Conservation (phyloP, 2,888 invertebrate species). For the Euplagia quadripunctaria region DNA sequence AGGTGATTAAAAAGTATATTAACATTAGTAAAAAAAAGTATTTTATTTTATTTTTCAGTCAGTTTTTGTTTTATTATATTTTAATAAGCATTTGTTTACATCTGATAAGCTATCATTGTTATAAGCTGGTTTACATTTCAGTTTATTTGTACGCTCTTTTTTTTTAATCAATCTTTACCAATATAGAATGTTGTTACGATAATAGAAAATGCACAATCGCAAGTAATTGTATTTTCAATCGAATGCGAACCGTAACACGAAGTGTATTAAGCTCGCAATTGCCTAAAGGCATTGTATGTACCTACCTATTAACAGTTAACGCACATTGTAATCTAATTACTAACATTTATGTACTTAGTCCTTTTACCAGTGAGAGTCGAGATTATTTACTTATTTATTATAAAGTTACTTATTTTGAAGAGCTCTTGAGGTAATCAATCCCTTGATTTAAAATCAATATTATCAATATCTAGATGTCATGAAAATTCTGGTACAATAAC, state of each 20-base stretch:
- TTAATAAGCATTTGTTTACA: too few species aligned
- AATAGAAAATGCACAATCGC: neutral
- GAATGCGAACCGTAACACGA: neutral
- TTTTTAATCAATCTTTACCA: neutral
- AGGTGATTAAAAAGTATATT: too few species aligned
- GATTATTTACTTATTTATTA: conserved; percentile 23
- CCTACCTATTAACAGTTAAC: neutral
- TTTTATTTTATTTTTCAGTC: too few species aligned
- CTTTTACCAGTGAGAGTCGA: conserved; percentile 19
- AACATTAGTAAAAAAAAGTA: too few species aligned
- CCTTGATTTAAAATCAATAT: neutral
- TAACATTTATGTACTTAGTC: neutral
- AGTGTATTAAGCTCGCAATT: neutral
- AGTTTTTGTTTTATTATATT: too few species aligned
- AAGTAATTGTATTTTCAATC: neutral
- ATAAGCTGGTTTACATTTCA: conserved; percentile 2
- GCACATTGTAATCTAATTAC: neutral
- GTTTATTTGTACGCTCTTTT: neutral
- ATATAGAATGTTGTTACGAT: neutral
- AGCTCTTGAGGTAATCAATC: conserved; percentile 10
- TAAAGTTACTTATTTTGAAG: conserved; percentile 6
- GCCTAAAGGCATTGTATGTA: neutral
- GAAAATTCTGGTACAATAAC: too few species aligned
- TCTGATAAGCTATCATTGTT: neutral
- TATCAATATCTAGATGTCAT: neutral